Evolutionary conservation across 2,797 vertebrate genomes (phyloP).

Genomic region (Lepus townsendii): DNA sequence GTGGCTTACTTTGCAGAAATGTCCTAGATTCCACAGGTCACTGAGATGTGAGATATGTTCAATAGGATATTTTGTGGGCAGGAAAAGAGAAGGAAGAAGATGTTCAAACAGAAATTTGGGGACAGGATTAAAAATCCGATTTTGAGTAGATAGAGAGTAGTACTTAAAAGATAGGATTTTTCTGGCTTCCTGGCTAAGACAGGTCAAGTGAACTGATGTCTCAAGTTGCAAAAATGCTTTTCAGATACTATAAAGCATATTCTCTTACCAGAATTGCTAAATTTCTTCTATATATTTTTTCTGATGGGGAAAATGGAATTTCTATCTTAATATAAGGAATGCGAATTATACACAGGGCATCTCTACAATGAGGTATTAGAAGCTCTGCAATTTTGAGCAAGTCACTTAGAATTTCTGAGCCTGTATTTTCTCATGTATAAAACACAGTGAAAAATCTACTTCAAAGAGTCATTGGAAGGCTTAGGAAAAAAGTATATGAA

Average conservation of each 20-base stretch:
- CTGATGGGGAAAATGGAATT: not conserved
- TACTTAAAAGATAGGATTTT: not conserved
- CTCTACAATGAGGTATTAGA: not conserved
- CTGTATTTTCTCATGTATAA: not conserved
- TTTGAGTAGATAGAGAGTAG: too few relatives aligned
- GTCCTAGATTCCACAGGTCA: too few relatives aligned
- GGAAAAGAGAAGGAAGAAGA: not conserved
- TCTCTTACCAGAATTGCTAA: not conserved
- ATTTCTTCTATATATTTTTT: not conserved
- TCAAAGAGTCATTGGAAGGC: not conserved
- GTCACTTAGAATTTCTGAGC: not conserved
- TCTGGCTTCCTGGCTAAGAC: not conserved
- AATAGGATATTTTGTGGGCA: not conserved
- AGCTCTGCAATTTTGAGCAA: not conserved
- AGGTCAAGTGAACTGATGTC: not conserved
- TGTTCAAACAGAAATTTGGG: not conserved
- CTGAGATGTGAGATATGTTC: not conserved
- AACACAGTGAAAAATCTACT: not conserved
- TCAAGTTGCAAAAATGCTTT: not conserved
- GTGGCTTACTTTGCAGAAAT: fast-evolving
- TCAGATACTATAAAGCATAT: not conserved
- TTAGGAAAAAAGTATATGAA: not conserved
- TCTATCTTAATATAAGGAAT: not conserved
- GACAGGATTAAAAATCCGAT: not conserved
- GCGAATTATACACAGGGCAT: not conserved